Evolutionary conservation across 2,888 invertebrate genomes (phyloP), one percentile per base, ranked within the genome.

Genomic region (Ophion obscuratus): DNA sequence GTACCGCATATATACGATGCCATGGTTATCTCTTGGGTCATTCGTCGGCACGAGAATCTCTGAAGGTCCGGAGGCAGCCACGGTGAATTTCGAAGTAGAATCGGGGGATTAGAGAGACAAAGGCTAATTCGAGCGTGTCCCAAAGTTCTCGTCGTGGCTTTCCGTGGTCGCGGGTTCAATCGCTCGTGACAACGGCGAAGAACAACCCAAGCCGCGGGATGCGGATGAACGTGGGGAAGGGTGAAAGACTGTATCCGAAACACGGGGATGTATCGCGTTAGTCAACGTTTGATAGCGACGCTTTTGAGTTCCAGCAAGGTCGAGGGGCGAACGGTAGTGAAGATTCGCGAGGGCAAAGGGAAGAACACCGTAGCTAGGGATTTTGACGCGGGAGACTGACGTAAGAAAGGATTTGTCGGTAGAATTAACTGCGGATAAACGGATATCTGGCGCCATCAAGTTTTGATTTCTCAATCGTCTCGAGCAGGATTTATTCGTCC

Each of bases 101-200:
- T 76, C 83, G 68, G 59, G 81, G 61, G 81, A 83, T 83, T 84
- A 84, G 78, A 86, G 68, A 74, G 68, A 86, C 86, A 86, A 84
- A 84, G 86, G 84, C 81, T 86, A 84, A 86, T 81, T 86, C 80
- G 70, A 86, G 74, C 74, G 84, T 84, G 84, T 61, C 77, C 75
- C 81, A 78, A 84, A 84, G 77, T 86, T 86, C 66, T 36, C 81
- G 67, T 47, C 62, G 84, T 73, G 86, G 81, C 81, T 84, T 84
- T 84, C 83, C 64, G 81, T 77, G 24, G 81, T 70, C 74, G 27
- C 62, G 44, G 80, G 84, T 78, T 84, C 81, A 86, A 86, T 81
- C 84, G 81, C 78, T 84, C 74, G 84, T 81, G 64, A 76, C 86
- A 75, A 57, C 53, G 74, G 61, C 47, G n/a, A 68, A 61, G 68